Base-by-base conservation (phyloP, 1,140 invertebrate genomes). In the Drosophila kanapiae region DNA sequence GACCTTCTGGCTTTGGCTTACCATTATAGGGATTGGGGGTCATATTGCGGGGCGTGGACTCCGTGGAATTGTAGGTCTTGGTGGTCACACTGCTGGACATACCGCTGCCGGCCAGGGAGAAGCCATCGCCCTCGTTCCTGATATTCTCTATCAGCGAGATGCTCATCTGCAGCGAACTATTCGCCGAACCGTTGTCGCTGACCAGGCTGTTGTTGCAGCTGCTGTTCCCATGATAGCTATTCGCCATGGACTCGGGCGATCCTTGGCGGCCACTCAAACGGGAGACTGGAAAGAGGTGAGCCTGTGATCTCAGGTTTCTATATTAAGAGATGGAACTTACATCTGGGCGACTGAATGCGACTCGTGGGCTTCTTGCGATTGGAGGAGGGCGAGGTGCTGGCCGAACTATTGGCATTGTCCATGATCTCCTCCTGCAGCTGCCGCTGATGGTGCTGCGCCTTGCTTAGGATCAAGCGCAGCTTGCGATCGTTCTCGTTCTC, bases 381-480 rank as follows among this genome's bases (percentile, higher is more conserved):
- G 11, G 91, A 81, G 1, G 91, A 93, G 16, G 92, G 92, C 48
- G 92, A 93, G 38, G 92, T 93, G 64, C 82, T 93, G 13, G 84
- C 90, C 7, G 92, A 93, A 7, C 80, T 74, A 35, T 88, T 91
- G 2, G 80, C 75, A 65, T 93, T 91, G 23, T 91, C 93, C 93
- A 92, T 90, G 3, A 93, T 95, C 86, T 96, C 95, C 75, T 96
- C 96, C 83, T 95, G 95, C 38, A 97, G 91, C 82, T 97, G 96
- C 71, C 96, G 95, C 88, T 98, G 97, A 93, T 98, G 97, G 91
- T 97, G 96, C 80, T 97, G 97, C 45, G 97, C 97, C 94, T 98
- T 97, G 92, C 96, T 97, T 1, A 98, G 93, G 79, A 98, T 97
- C 60, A 97, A 94, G 48, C 96, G 94, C 56, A 98, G 91, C 93